These are phyloP conservation scores for Tetragonisca angustula DNA, from an alignment of 2,888 invertebrate species.

Conservation along the genomic window DNA sequence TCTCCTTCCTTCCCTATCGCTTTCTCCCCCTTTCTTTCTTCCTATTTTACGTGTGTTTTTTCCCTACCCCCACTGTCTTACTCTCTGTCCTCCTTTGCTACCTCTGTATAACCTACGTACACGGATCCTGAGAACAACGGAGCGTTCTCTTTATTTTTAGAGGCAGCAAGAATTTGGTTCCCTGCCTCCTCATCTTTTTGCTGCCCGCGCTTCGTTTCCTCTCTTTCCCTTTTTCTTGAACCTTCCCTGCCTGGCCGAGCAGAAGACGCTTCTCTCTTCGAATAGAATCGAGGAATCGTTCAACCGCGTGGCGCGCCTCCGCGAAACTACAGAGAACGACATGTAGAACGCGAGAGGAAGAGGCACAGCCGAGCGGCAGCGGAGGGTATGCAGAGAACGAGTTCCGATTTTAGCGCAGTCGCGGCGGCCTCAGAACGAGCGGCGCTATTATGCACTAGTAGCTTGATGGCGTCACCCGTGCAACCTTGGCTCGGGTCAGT, in stretches of 20 bases:
- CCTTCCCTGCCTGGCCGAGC: conserved; percentile 35
- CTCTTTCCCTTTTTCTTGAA: not conserved
- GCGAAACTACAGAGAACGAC: conserved; percentile 53
- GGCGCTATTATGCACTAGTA: conserved; percentile 83
- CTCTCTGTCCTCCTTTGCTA: conserved; percentile 1
- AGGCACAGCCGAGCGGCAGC: not conserved
- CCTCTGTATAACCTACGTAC: conserved; percentile 30
- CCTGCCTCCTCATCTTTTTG: conserved; percentile 34
- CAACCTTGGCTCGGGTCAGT: conserved; percentile 84
- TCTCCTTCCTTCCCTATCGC: conserved; percentile 4
- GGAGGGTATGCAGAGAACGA: conserved; percentile 65
- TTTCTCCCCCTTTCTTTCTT: conserved; percentile 16
- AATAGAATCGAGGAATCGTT: conserved; percentile 58
- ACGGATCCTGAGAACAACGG: conserved; percentile 68
- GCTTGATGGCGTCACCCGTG: conserved; percentile 83
- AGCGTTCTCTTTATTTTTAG: conserved; percentile 72
- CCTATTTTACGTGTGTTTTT: conserved; percentile 9
- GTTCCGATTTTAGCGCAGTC: conserved; percentile 78
- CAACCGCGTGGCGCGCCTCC: conserved; percentile 55
- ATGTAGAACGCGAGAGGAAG: conserved; percentile 24
- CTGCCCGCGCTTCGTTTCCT: not conserved
- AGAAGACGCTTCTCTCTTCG: conserved; percentile 56
- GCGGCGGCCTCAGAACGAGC: conserved; percentile 75
- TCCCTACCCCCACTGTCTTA: conserved; percentile 7
- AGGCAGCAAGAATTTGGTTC: conserved; percentile 64